Evolutionary conservation across 2,888 invertebrate species (phyloP).

Genomic region (Scaptomyza polygonia): DNA sequence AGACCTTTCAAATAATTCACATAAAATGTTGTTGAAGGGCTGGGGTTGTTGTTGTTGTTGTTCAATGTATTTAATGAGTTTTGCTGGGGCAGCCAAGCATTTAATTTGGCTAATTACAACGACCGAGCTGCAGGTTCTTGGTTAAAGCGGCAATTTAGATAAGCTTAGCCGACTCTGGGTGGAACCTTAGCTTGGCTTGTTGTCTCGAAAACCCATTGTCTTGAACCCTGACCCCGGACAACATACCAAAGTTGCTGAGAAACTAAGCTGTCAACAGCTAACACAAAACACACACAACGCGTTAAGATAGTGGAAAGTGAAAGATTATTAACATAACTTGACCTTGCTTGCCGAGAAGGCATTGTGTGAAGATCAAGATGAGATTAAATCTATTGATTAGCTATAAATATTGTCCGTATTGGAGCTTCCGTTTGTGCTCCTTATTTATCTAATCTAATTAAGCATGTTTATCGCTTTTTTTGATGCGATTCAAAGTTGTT

Average conservation of each 20-base stretch:
- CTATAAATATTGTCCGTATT: not conserved
- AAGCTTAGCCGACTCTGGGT: conserved; percentile 63
- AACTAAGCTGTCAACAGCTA: conserved; percentile 51
- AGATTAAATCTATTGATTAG: not conserved
- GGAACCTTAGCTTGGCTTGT: conserved; percentile 31
- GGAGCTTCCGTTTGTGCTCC: conserved; percentile 3
- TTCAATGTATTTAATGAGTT: conserved; percentile 32
- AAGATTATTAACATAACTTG: conserved; percentile 9
- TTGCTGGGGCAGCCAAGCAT: conserved; percentile 68
- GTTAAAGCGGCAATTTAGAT: conserved; percentile 79
- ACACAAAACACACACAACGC: conserved; percentile 25
- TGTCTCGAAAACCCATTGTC: conserved; percentile 67
- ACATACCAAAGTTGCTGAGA: conserved; percentile 62
- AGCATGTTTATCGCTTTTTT: conserved; percentile 15
- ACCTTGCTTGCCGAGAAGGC: conserved; percentile 6
- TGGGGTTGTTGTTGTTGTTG: not conserved
- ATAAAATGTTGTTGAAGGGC: conserved; percentile 6
- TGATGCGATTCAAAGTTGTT: conserved; percentile 19
- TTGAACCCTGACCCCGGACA: conserved; percentile 77
- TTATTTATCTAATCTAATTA: conserved; percentile 21
- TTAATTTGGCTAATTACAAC: conserved; percentile 74
- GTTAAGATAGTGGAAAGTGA: conserved; percentile 7
- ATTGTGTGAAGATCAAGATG: not conserved
- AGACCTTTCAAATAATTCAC: conserved; percentile 6
- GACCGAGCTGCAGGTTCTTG: conserved; percentile 72